phyloP scores from a whole-genome alignment of 1,140 invertebrate species.

The Zaprionus nigranus region DNA sequence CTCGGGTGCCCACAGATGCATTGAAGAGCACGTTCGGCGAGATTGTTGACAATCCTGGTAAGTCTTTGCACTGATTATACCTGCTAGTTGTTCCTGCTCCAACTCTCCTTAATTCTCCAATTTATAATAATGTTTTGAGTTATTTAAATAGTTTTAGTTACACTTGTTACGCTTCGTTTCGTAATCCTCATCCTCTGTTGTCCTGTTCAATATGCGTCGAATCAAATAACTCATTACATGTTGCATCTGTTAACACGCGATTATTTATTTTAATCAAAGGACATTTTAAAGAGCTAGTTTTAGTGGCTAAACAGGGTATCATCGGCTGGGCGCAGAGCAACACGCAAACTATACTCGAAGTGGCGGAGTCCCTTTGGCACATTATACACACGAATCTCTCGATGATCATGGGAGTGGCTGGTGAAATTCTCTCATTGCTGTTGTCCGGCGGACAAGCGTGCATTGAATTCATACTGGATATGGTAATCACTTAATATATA shows the following conservation, averaged over 20 bases:
- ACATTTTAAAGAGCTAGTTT: conserved; percentile 85
- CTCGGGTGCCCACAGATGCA: conserved; percentile 89
- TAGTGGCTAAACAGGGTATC: conserved; percentile 86
- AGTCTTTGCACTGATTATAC: conserved; percentile 5
- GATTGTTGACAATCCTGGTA: conserved; percentile 84
- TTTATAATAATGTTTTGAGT: conserved; percentile 44
- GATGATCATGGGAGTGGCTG: conserved; percentile 93
- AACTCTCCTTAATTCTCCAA: conserved; percentile 45
- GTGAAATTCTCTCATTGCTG: conserved; percentile 93
- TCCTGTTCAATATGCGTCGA: conserved; percentile 53
- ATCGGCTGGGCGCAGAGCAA: conserved; percentile 95
- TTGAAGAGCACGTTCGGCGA: conserved; percentile 87
- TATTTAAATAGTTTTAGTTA: conserved; percentile 10
- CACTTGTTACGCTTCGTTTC: conserved; percentile 9
- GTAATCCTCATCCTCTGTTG: conserved; percentile 51
- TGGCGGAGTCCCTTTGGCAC: conserved; percentile 96
- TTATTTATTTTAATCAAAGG: conserved; percentile 84
- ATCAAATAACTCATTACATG: conserved; percentile 80
- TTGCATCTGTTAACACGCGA: conserved; percentile 77
- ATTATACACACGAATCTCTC: conserved; percentile 96
- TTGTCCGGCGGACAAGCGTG: conserved; percentile 97
- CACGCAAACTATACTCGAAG: conserved; percentile 94
- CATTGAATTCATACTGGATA: conserved; percentile 95
- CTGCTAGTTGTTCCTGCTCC: conserved; percentile 11
- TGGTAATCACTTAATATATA: conserved; percentile 87